Evolutionary conservation across 2,888 invertebrate species (phyloP).

Genomic region (Nomada ruficornis): DNA sequence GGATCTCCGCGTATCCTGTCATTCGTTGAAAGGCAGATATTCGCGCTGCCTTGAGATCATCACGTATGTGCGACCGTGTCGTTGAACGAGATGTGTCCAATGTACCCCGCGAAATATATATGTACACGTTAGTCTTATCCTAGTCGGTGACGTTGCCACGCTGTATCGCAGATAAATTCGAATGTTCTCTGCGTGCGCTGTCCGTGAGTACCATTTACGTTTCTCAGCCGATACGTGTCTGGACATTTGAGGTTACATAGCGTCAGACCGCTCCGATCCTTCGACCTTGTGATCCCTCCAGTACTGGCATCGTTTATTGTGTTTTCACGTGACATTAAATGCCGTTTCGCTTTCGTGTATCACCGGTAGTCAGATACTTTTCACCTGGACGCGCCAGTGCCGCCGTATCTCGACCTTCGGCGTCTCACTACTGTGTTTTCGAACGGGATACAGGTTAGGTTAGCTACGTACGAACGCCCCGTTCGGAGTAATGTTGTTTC

Average conservation of each 20-base stretch:
- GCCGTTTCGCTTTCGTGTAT: background rate
- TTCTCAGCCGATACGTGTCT: background rate
- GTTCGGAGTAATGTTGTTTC: conserved; percentile 8
- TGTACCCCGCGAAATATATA: conserved; percentile 19
- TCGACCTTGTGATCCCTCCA: background rate
- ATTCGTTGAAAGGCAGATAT: conserved; percentile 44
- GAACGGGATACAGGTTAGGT: conserved; percentile 35
- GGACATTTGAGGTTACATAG: conserved; percentile 35
- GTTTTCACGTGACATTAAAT: conserved; percentile 32
- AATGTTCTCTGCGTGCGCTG: conserved; percentile 20
- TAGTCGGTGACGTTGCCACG: conserved; percentile 15
- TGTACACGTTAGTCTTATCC: conserved; percentile 19
- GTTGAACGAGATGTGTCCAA: background rate
- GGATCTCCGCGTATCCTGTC: conserved; percentile 59
- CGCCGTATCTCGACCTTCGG: conserved; percentile 24
- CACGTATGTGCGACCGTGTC: conserved; percentile 30
- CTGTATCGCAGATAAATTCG: conserved; percentile 29
- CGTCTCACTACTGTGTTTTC: conserved; percentile 27
- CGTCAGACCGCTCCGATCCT: conserved; percentile 1
- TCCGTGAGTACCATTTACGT: background rate
- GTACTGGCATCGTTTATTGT: background rate
- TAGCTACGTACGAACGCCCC: background rate
- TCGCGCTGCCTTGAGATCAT: conserved; percentile 54
- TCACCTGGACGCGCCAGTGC: background rate
- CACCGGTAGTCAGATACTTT: background rate